Conservation (phyloP, 2,888 invertebrate species). For the Carcina quercana region DNA sequence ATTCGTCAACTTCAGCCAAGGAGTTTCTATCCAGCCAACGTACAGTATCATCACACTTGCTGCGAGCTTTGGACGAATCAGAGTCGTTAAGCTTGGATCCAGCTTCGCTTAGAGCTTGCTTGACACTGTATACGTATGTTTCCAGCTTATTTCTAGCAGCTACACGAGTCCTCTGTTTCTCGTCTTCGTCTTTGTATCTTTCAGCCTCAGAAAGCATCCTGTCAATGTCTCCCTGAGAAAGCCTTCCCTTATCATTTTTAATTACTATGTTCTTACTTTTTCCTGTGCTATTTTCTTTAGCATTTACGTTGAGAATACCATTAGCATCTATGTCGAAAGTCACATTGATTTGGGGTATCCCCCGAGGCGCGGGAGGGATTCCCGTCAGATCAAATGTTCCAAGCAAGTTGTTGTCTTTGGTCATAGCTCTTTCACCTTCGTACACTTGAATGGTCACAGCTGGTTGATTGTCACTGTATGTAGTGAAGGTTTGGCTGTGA, state of each 20-base stretch:
- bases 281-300: slow-evolving; percentile 78
- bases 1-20: slow-evolving; percentile 79
- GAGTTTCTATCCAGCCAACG: slow-evolving; percentile 81
- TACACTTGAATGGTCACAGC: slow-evolving; percentile 82
- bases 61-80: slow-evolving; percentile 70
- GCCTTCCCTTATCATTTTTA: slow-evolving; percentile 86
- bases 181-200: slow-evolving; percentile 80
- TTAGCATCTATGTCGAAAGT: slow-evolving; percentile 85
- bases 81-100: slow-evolving; percentile 73
- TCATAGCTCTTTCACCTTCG: slow-evolving; percentile 86
- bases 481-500: slow-evolving; percentile 82
- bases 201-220: slow-evolving; percentile 86
- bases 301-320: slow-evolving; percentile 88
- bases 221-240: slow-evolving; percentile 89
- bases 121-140: slow-evolving; percentile 78
- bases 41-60: slow-evolving; percentile 73
- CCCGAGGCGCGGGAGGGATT: slow-evolving; percentile 79
- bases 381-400: slow-evolving; percentile 79
- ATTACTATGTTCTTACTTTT: slow-evolving; percentile 85
- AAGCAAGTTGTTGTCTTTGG: slow-evolving; percentile 82
- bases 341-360: slow-evolving; percentile 79
- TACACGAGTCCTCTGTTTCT: slow-evolving; percentile 77
- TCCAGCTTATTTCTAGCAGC: slow-evolving; percentile 82
- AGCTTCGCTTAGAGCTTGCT: slow-evolving; percentile 77
- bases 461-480: slow-evolving; percentile 86